Percentiles rank a stretch among this genome's conserved stretches.
phyloP scores from a whole-genome alignment of 2,113 vertebrate species.

The Syngnathus scovelli region DNA sequence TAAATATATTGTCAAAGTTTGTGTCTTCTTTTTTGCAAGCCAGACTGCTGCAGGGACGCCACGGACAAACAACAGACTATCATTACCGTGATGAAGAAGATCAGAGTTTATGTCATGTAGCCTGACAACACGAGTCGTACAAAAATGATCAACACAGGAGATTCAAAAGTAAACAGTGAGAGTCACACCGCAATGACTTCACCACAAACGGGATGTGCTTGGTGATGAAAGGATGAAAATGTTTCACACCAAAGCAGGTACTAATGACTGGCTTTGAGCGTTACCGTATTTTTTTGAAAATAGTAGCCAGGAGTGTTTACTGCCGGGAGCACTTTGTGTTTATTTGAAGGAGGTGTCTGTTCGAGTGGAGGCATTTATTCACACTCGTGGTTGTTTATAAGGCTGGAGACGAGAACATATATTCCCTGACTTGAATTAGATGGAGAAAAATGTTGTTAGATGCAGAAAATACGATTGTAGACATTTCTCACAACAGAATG shows the following conservation, averaged over 20 bases:
- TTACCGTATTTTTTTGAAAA: neutral
- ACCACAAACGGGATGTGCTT: conserved; percentile 20
- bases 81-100: conserved; percentile 14
- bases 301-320: neutral
- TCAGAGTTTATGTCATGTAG: conserved; percentile 23
- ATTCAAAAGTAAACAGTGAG: conserved; percentile 6
- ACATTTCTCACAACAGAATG: conserved; percentile 42
- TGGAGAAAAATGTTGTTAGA: neutral
- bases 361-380: neutral
- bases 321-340: neutral
- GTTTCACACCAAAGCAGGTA: conserved; percentile 16
- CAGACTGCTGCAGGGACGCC: conserved; percentile 24
- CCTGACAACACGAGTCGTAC: conserved; percentile 28
- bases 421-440: neutral
- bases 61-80: conserved; percentile 28
- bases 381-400: neutral
- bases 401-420: neutral
- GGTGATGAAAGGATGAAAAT: conserved; percentile 36
- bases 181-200: conserved; percentile 24
- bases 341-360: neutral
- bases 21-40: conserved; percentile 5
- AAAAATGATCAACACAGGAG: conserved; percentile 18
- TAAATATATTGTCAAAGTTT: conserved; percentile 55
- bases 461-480: conserved; percentile 20
- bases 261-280: neutral